These are phyloP conservation scores for Colistium nudipinnis DNA, from an alignment of 2,113 vertebrate species.

Conservation along the genomic window DNA sequence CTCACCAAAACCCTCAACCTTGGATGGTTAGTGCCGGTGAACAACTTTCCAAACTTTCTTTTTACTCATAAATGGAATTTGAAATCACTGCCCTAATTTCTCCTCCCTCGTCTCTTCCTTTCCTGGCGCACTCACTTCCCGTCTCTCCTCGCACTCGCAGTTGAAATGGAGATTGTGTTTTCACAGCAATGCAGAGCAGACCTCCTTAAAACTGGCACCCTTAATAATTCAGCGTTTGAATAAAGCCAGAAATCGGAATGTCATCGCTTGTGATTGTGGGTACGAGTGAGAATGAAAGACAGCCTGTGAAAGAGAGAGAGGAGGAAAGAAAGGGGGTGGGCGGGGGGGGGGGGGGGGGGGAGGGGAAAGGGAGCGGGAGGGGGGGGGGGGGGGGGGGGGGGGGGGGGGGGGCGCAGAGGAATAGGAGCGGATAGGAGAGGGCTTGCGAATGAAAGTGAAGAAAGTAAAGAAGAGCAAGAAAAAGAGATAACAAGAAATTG, in stretches of 20 bases:
- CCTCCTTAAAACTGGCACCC: conserved; percentile 52
- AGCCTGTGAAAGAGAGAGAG: background rate
- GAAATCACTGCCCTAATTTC: conserved; percentile 63
- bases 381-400: too few relatives aligned
- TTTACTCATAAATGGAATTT: conserved; percentile 68
- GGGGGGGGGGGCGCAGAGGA: background rate
- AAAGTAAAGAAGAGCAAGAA: conserved; percentile 14
- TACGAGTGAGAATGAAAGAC: conserved; percentile 21
- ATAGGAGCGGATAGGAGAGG: background rate
- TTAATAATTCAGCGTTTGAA: conserved; percentile 67
- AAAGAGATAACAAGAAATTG: conserved; percentile 35
- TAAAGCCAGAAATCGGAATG: conserved; percentile 44
- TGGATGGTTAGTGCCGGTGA: conserved; percentile 39
- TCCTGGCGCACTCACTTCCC: conserved; percentile 26
- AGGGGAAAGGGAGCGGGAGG: background rate
- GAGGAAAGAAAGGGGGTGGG: too few relatives aligned
- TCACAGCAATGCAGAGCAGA: conserved; percentile 40
- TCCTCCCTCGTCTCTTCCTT: conserved; percentile 12
- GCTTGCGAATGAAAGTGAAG: conserved; percentile 5
- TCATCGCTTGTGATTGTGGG: conserved; percentile 31
- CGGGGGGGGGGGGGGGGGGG: background rate
- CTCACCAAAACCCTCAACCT: conserved; percentile 41
- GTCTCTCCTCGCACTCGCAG: conserved; percentile 36
- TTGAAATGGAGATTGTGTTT: conserved; percentile 60
- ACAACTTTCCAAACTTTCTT: conserved; percentile 65